Conservation (phyloP, 2,113 vertebrate genomes). For the Urocitellus parryii region DNA sequence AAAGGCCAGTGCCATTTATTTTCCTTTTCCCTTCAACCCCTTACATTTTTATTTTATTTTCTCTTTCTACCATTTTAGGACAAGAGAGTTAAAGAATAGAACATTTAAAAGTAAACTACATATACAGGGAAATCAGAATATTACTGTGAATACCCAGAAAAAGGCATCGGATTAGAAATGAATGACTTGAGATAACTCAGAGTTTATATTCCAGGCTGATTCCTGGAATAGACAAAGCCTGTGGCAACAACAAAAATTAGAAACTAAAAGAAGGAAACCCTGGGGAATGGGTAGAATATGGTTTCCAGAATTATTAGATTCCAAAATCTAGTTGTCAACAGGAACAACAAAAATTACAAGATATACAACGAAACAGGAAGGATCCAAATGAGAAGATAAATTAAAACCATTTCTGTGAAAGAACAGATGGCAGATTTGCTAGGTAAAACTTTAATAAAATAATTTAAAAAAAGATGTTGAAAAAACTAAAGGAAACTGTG, state of each 20-base stretch:
- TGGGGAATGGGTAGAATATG: neutral
- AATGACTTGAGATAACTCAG: neutral
- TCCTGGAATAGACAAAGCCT: neutral
- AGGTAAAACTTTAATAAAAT: neutral
- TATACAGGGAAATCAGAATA: neutral
- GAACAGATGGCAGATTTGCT: neutral
- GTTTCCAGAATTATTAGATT: neutral
- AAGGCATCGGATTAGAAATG: neutral
- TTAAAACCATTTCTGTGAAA: neutral
- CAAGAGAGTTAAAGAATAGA: neutral
- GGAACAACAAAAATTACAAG: neutral
- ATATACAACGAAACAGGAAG: neutral
- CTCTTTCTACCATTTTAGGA: neutral
- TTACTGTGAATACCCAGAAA: neutral
- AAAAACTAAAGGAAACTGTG: neutral
- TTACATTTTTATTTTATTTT: neutral
- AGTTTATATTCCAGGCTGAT: neutral
- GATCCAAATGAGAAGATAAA: neutral
- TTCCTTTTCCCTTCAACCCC: neutral
- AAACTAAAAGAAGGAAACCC: accelerated
- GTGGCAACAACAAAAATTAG: neutral
- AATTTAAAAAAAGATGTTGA: neutral
- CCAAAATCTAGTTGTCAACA: neutral
- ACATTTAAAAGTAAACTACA: neutral
- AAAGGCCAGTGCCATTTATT: neutral